A percentile compares a stretch with the other conserved stretches of the same genome.
Conservation (phyloP, 2,113 vertebrate genomes). For the Pontoporia blainvillei region DNA sequence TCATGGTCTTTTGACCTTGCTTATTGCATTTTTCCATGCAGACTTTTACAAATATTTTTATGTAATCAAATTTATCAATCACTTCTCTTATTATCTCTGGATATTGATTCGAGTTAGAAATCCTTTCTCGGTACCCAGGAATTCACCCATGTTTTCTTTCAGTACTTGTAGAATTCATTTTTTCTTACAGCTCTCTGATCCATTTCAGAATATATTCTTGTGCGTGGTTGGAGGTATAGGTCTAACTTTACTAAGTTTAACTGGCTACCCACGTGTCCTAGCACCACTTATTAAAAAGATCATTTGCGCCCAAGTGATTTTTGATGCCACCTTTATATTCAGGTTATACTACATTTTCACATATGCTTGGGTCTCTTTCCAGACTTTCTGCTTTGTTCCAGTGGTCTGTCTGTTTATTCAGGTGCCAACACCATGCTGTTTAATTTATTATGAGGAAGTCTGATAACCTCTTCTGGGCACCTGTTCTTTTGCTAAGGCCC, state of each 20-base stretch:
- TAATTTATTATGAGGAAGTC: not conserved
- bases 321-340: not conserved
- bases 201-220: not conserved
- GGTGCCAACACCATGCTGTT: not conserved
- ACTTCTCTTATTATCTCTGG: slow-evolving; percentile 25
- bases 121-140: not conserved
- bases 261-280: not conserved
- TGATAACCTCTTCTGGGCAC: not conserved
- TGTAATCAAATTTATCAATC: not conserved
- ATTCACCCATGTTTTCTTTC: not conserved
- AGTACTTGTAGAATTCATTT: not conserved
- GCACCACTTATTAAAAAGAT: not conserved
- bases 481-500: not conserved
- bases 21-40: not conserved
- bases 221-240: not conserved
- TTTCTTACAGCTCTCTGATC: not conserved
- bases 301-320: not conserved
- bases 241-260: not conserved
- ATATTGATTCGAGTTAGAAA: slow-evolving; percentile 30
- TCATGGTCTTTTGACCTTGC: not conserved
- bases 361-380: not conserved
- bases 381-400: not conserved
- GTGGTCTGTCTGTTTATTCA: not conserved
- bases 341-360: not conserved
- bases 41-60: not conserved